Evolutionary conservation across 2,113 vertebrate species (phyloP).

Genomic region (Sarotherodon lohbergeri): DNA sequence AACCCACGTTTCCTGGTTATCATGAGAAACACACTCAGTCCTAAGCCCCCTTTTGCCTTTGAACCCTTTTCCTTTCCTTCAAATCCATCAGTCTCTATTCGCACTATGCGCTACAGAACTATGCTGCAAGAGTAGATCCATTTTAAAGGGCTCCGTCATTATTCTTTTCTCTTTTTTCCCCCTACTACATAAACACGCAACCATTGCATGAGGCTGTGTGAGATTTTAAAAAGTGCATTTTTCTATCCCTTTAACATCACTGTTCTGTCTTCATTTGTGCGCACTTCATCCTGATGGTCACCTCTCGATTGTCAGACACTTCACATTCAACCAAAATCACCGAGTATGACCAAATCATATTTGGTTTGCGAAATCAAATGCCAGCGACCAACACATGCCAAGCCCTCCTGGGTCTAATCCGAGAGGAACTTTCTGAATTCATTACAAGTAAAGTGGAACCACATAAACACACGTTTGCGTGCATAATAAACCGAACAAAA

Average conservation of each 20-base stretch:
- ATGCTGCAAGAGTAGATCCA: slow-evolving; percentile 74
- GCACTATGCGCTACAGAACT: slow-evolving; percentile 69
- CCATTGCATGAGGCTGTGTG: slow-evolving; percentile 64
- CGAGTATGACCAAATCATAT: background rate
- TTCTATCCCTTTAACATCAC: slow-evolving; percentile 69
- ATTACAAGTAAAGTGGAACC: slow-evolving; percentile 12
- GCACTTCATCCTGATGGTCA: background rate
- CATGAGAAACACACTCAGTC: slow-evolving; percentile 19
- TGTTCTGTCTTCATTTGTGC: slow-evolving; percentile 35
- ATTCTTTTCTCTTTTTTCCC: slow-evolving; percentile 28
- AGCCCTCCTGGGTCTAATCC: background rate
- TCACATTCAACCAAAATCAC: background rate
- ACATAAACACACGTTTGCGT: slow-evolving; percentile 19
- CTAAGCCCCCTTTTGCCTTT: slow-evolving; percentile 13
- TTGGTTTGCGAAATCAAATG: background rate
- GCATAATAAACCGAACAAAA: background rate
- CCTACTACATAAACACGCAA: slow-evolving; percentile 37
- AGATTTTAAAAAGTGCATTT: slow-evolving; percentile 56
- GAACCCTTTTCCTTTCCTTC: background rate
- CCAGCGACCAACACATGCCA: background rate
- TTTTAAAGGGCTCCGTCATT: slow-evolving; percentile 76
- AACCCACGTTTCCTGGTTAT: slow-evolving; percentile 20
- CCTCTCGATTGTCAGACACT: background rate
- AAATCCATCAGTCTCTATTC: slow-evolving; percentile 15
- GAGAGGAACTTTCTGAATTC: slow-evolving; percentile 13